Percentiles rank a stretch among this genome's conserved stretches.
Conservation (phyloP, 2,888 invertebrate species). For the Caenorhabditis becei region DNA sequence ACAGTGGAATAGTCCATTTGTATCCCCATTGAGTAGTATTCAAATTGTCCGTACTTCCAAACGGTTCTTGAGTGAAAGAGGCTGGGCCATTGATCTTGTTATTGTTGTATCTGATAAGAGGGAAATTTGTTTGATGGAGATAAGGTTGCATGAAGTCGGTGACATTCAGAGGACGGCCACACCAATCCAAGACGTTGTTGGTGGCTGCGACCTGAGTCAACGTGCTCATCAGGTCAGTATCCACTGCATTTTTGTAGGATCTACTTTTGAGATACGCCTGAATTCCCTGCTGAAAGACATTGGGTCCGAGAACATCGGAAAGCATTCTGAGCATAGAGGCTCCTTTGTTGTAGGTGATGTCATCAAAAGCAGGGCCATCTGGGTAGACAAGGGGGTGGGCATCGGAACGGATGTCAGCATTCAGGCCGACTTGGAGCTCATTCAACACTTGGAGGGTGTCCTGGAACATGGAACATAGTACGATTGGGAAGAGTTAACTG, state of each 20-base stretch:
- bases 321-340: conserved; percentile 67
- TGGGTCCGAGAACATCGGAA: conserved; percentile 45
- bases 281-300: conserved; percentile 56
- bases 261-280: conserved; percentile 85
- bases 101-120: conserved; percentile 58
- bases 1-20: conserved; percentile 59
- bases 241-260: conserved; percentile 87
- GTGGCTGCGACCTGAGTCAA: conserved; percentile 84
- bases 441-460: conserved; percentile 57
- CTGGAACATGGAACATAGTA: conserved; percentile 1
- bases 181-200: conserved; percentile 58
- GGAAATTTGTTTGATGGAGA: conserved; percentile 64
- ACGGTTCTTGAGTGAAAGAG: conserved; percentile 56
- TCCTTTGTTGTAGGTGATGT: conserved; percentile 69
- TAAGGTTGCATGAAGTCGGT: conserved; percentile 64
- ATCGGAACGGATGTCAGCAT: conserved; percentile 50
- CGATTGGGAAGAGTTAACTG: not conserved
- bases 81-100: conserved; percentile 15
- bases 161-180: conserved; percentile 56
- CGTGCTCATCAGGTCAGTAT: conserved; percentile 89
- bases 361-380: conserved; percentile 66
- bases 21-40: conserved; percentile 55
- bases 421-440: conserved; percentile 58
- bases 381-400: conserved; percentile 64
- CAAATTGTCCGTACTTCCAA: conserved; percentile 17